Evolutionary conservation across 2,888 invertebrate genomes (phyloP).

Genomic region (Macaria notata): DNA sequence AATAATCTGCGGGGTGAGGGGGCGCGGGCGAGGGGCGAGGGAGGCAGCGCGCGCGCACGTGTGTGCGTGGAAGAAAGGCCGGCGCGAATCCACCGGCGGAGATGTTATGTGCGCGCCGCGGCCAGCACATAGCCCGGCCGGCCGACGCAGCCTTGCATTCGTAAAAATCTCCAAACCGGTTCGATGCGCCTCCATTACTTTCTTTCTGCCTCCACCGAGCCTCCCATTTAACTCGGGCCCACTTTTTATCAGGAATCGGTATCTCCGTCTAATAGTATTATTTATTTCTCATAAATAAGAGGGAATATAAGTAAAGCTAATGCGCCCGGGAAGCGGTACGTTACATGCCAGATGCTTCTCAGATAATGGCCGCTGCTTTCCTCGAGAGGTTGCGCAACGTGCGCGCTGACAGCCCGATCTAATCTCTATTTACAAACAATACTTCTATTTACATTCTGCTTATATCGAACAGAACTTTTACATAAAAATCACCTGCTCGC

Average conservation of each 20-base stretch:
- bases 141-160: slow-evolving; percentile 76
- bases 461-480: slow-evolving; percentile 2
- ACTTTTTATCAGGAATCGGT: slow-evolving; percentile 82
- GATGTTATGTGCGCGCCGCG: slow-evolving; percentile 72
- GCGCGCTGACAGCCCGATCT: slow-evolving; percentile 58
- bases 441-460: slow-evolving; percentile 43
- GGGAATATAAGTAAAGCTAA: slow-evolving; percentile 78
- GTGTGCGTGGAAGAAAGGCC: slow-evolving; percentile 67
- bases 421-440: slow-evolving; percentile 60
- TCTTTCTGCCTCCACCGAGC: slow-evolving; percentile 80
- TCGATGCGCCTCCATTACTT: slow-evolving; percentile 81
- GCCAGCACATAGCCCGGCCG: slow-evolving; percentile 70
- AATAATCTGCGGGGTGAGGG: slow-evolving; percentile 51
- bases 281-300: slow-evolving; percentile 82
- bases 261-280: slow-evolving; percentile 82
- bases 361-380: slow-evolving; percentile 68
- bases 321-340: slow-evolving; percentile 74
- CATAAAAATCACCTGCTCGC: slow-evolving; percentile 12
- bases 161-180: slow-evolving; percentile 82
- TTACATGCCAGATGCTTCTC: slow-evolving; percentile 70
- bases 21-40: slow-evolving; percentile 7
- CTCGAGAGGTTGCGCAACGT: slow-evolving; percentile 62
- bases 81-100: slow-evolving; percentile 75
- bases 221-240: slow-evolving; percentile 81
- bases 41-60: slow-evolving; percentile 27